Evolutionary conservation across 2,113 vertebrate species (phyloP), one percentile per base, ranked within the genome.

Genomic region (Archocentrus centrarchus): DNA sequence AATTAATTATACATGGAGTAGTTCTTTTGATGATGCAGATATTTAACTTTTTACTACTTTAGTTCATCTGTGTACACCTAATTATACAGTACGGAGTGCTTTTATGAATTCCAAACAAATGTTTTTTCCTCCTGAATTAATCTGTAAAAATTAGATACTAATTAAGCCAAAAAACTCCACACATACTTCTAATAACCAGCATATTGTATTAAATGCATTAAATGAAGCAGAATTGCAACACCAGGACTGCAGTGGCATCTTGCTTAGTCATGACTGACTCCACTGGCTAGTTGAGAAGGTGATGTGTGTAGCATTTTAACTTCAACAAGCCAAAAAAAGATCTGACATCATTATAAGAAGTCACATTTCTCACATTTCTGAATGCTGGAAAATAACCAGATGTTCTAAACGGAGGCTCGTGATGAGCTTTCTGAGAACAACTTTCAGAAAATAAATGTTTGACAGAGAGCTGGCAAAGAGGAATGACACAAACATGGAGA

Each of bases 271-370:
- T 18, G 24, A 68, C 39, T 47, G 64, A 47, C 39, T 68, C 44
- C 47, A 50, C 6, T 9, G 39, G 22, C 24, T 68, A 8, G 63
- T 14, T 66, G 39, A 66, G 0, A 44, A 44, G 63, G 63, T 47
- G 39, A 41, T 66, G 13, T 0, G 13, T 41, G 4, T 5, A 44
- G 0, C 0, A 47, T 27, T 47, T 47, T 9, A 68, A 0, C 5
- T 27, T 47, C 64, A 68, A 18, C 41, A 47, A 68, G 64, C 41
- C 22, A 27, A 68, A 68, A 68, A 68, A 18, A 0, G 8, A 18
- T 9, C 10, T 18, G 14, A 68, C 22, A 47, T 44, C 22, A 70
- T 0, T 50, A 30, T 44, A 20, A 70, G 15, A 20, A 70, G 15
- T 70, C 44, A 30, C 24, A 53, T 70, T 70, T 0, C 44, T 30